Base-by-base conservation (phyloP, 64 coral and sea anemone species). In the Hydrozoanthus tunicans region DNA sequence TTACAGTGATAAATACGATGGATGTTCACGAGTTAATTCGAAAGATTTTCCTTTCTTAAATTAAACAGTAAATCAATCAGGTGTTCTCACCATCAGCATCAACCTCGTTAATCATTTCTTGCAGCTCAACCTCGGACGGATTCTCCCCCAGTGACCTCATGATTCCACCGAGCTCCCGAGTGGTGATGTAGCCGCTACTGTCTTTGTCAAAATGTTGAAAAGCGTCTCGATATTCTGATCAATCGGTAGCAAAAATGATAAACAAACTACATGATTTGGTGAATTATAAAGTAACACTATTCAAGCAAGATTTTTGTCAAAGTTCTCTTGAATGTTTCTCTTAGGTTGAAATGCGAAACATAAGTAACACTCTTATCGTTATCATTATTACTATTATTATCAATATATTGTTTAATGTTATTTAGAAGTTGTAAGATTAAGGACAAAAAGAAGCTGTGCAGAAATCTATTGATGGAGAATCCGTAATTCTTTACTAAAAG, bases 131-230 rank as follows among this genome's bases (percentile, higher is more conserved):
- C 64, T 93, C 92, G 6, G 92, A 90, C 3, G 86, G 92, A 70
- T 93, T 93, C 56, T 90, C 92, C 7, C 92, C 92, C 62, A 93
- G 52, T 8, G 92, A 93, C 53, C 71, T 90, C 92, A 93, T 93
- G 4, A 93, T 88, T 3, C 80, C 89, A 6, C 92, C 92, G 15
- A 93, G 79, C 51, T 90, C 92, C 32, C 86, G 70, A 9, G 92
- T 83, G 0, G 92, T 90, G 11, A 93, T 93, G 58, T 13, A 82
- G 7, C 92, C 92, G 65, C 86, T 93, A 13, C 83, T 93, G 79
- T 93, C 92, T 52, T 93, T 93, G 78, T 93, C 92, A 58, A 77
- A 93, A 43, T 93, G 67, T 52, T 66, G 86, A 58, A 93, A 93
- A 6, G 92, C 92, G 2, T 93, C 92, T 8, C 70, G 81, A 67